Evolutionary conservation across 1,140 invertebrate genomes (phyloP), one percentile per base, ranked within the genome.

Genomic region (Agrilus planipennis): DNA sequence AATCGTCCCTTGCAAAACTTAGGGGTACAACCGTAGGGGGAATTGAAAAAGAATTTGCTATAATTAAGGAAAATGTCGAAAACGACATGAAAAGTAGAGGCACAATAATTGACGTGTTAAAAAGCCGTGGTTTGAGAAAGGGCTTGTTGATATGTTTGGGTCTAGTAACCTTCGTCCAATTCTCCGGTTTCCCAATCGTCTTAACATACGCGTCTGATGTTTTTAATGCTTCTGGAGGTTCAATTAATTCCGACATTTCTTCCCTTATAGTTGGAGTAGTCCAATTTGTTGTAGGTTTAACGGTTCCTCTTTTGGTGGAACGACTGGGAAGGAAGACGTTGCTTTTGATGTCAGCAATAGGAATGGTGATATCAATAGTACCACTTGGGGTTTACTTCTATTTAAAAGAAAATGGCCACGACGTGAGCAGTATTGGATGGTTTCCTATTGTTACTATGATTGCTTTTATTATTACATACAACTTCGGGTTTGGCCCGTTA

Each of bases 121-220:
- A 21, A 14, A 27, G 20, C 18, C 28, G 22, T 18, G 36, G 36
- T 10, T 34, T 39, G 5, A 18, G 23, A 2, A 85, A 77, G 58
- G 81, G 77, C 6, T 55, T 89, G 7, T 40, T 77, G 4, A 83
- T 92, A 21, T 77, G 73, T 28, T 72, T 84, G 44, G 75, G 76
- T 11, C 64, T 91, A 1, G 88, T 91, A 82, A 64, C 85, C 35
- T 81, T 90, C 58, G 87, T 91, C 55, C 88, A 91, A 57, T 63
- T 90, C 18, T 79, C 77, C 38, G 85, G 88, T 25, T 84, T 91
- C 14, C 38, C 32, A 11, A 37, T 44, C 3, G 31, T 44, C 11
- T 18, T 88, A 41, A 89, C 89, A 57, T 89, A 89, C 50, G 70
- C 80, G 0, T 71, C 71, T 0, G 52, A 63, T 0, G 89, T 93